Evolutionary conservation across 2,113 vertebrate genomes (phyloP), one percentile per base, ranked within the genome.

Genomic region (Ranitomeya imitator): DNA sequence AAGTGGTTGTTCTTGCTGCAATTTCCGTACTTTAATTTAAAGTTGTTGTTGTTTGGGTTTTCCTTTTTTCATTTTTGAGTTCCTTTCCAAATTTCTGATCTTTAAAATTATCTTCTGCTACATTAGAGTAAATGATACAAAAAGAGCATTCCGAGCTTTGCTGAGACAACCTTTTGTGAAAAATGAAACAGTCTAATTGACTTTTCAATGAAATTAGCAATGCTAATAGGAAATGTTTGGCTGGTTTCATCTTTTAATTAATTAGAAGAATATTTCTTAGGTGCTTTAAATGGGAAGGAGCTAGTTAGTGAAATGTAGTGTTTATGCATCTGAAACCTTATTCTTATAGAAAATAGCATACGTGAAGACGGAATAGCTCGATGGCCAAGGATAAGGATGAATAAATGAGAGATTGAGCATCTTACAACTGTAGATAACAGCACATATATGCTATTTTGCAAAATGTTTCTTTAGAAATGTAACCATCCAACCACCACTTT

Each of bases 111-210:
- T 86, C 26, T 86, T 79, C 54, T 67, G 31, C 74, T 86, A 76
- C 59, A 79, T 86, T 65, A 60, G 60, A 79, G 55, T 79, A 83
- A 54, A 83, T 52, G 63, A 26, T 69, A 74, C 55, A 85, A 73
- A 74, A 85, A 85, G 57, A 13, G 26, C 55, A 59, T 74, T 74
- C 55, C 60, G 26, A 76, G 23, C 52, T n/a, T 37, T 60, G 83
- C 83, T 21, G 83, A 83, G 10, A 74, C 65, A 59, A 85, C 67
- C 83, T 85, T 85, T 85, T 85, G 69, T 74, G 54, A 73, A 85
- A 60, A n/a, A 85, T 83, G 51, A 54, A 83, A 69, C 81, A 60
- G 63, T 59, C 69, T 85, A 85, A 85, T 85, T 85, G 83, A 85
- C 83, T 85, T 74, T 23, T 85, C 83, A 59, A 21, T 0, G 4